Percentiles rank a stretch among this genome's conserved stretches.
These are phyloP conservation scores for Proisotoma minuta DNA, from an alignment of 2,888 invertebrate genomes.

Conservation along the genomic window DNA sequence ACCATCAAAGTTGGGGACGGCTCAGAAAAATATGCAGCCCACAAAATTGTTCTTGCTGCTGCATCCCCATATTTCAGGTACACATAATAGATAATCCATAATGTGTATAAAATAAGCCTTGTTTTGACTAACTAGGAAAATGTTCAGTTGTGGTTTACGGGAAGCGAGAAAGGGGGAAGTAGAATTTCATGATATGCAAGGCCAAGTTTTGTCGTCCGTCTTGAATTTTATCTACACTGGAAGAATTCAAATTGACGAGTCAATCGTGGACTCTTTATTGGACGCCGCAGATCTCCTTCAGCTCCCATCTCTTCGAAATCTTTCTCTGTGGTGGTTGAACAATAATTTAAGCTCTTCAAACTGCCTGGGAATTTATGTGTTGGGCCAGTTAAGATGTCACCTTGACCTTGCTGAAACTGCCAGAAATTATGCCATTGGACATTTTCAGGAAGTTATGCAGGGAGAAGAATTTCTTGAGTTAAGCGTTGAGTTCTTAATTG, in stretches of 20 bases:
- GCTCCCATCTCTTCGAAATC: conserved; percentile 47
- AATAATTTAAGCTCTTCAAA: conserved; percentile 47
- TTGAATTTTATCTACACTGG: conserved; percentile 49
- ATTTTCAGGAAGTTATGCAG: conserved; percentile 48
- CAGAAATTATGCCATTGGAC: conserved; percentile 46
- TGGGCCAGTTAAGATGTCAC: conserved; percentile 46
- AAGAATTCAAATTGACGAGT: conserved; percentile 48
- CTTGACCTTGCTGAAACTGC: conserved; percentile 48
- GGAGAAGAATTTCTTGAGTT: conserved; percentile 49
- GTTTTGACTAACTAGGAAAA: conserved; percentile 41
- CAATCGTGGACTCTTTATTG: conserved; percentile 48
- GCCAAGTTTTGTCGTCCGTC: conserved; percentile 45
- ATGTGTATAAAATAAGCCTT: no score
- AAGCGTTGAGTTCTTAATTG: conserved; percentile 43
- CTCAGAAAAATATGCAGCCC: conserved; percentile 49
- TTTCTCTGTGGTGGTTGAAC: conserved; percentile 48
- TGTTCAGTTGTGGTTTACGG: conserved; percentile 48
- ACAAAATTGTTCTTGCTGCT: conserved; percentile 52
- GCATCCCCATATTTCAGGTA: conserved; percentile 53
- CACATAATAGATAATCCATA: not conserved
- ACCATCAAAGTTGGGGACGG: conserved; percentile 34
- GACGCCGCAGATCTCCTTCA: conserved; percentile 49
- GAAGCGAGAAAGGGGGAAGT: conserved; percentile 48
- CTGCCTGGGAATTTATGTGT: conserved; percentile 48
- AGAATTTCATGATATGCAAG: conserved; percentile 47